Conservation (phyloP, 2,888 invertebrate species). For the Villa cingulata region DNA sequence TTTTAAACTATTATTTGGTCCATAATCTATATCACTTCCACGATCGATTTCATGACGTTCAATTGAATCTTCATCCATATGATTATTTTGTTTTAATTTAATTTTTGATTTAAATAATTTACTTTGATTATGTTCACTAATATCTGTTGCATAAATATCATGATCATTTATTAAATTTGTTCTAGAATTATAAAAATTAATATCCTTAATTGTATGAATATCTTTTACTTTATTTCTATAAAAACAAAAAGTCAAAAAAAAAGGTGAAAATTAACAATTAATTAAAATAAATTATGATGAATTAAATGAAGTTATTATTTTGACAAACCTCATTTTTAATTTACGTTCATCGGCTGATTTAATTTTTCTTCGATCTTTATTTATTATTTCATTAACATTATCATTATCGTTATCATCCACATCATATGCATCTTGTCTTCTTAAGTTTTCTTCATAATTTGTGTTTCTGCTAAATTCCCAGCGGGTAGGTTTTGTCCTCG, state of each 20-base stretch:
- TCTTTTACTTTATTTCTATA: conserved; percentile 23
- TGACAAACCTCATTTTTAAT: conserved; percentile 29
- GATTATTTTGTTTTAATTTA: conserved; percentile 25
- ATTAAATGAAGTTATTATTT: background rate
- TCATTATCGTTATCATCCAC: background rate
- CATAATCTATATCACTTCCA: conserved; percentile 51
- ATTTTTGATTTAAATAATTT: conserved; percentile 7
- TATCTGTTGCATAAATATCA: conserved; percentile 32
- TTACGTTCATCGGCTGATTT: conserved; percentile 31
- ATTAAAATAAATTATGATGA: background rate
- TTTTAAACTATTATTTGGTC: conserved; percentile 33
- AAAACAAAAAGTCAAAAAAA: conserved; percentile 3
- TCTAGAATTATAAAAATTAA: conserved; percentile 35
- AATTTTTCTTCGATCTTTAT: conserved; percentile 19
- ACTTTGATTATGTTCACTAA: conserved; percentile 14
- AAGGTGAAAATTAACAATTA: background rate
- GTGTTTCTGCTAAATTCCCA: conserved; percentile 59
- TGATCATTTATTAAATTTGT: conserved; percentile 35
- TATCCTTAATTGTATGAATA: conserved; percentile 31
- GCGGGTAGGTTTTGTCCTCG: conserved; percentile 52
- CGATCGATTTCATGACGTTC: conserved; percentile 63
- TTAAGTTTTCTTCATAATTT: conserved; percentile 31
- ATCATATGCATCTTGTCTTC: conserved; percentile 20
- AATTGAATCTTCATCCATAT: conserved; percentile 53
- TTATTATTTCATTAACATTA: conserved; percentile 6